Base-by-base conservation (phyloP, 1,140 invertebrate genomes). In the Solen grandis region DNA sequence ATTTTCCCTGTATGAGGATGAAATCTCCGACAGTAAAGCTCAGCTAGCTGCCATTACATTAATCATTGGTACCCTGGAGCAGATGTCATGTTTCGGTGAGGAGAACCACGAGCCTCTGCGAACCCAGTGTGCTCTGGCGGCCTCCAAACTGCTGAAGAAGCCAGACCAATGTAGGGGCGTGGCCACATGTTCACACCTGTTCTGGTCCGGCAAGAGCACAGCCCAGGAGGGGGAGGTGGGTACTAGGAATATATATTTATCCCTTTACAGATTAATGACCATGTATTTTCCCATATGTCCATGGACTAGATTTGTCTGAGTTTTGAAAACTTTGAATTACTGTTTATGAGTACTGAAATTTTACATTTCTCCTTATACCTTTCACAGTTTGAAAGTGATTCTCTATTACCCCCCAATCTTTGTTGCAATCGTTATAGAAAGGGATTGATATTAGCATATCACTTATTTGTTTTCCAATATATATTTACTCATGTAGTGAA, bases 1-100 rank as follows among this genome's bases (percentile, higher is more conserved):
- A 0, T 99, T 99, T 92, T 97, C 97, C 0, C 93, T 99, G 63
- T 99, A 99, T 88, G 99, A 99, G 92, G 99, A 99, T 91, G 99
- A 99, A 93, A 99, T 99, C 86, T 97, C 97, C 8, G 99, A 99
- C 89, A 98, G 97, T 60, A 99, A 99, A 91, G 97, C 98, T 35
- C 98, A 99, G 91, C 92, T 99, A 59, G 96, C 97, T 0, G 98
- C 98, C 22, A 98, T 99, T 59, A 98, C 97, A 0, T 93, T 99
- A 1, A 97, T 99, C 38, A 97, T 99, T 80, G 97, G 96, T 50
- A 99, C 98, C 0, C 95, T 99, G 78, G 97, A 99, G 90, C 96
- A 98, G 91, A 97, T 98, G 93, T 83, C 85, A 0, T 89, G 88
- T 81, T 98, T 99, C 88, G 95, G 96, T 79, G 97, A 99, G 84